phyloP scores from a whole-genome alignment of 2,113 vertebrate genomes.

The Leucoraja erinaceus region DNA sequence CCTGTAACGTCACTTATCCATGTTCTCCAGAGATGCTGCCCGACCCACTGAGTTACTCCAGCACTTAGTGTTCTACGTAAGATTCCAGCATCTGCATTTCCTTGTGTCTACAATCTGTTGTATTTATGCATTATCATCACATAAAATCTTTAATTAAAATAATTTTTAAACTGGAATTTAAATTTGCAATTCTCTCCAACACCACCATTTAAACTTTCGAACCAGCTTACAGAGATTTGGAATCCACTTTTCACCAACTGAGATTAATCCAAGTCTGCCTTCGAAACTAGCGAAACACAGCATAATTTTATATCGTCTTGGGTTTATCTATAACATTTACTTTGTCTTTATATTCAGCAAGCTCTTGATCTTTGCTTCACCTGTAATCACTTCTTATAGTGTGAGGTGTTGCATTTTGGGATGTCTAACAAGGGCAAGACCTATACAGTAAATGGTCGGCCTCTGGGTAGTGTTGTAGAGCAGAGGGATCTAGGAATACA shows the following conservation, averaged over 20 bases:
- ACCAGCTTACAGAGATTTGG: not conserved
- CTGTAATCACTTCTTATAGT: not conserved
- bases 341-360: not conserved
- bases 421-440: too few species aligned
- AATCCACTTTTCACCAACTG: not conserved
- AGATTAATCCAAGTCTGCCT: not conserved
- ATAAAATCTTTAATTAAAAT: not conserved
- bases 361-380: not conserved
- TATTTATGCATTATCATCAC: not conserved
- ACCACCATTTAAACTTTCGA: too few species aligned
- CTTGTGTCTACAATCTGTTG: not conserved
- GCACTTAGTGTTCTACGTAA: too few species aligned
- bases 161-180: not conserved
- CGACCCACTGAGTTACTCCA: too few species aligned
- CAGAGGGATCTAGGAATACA: too few species aligned
- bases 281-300: not conserved
- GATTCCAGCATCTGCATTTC: too few species aligned
- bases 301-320: not conserved
- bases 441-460: too few species aligned
- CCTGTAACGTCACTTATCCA: too few species aligned
- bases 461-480: too few species aligned
- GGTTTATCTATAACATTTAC: not conserved
- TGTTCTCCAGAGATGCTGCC: too few species aligned
- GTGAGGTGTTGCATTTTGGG: too few species aligned
- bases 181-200: not conserved